Evolutionary conservation across 2,797 vertebrate genomes (phyloP).

Genomic region (Pelodytes ibericus): DNA sequence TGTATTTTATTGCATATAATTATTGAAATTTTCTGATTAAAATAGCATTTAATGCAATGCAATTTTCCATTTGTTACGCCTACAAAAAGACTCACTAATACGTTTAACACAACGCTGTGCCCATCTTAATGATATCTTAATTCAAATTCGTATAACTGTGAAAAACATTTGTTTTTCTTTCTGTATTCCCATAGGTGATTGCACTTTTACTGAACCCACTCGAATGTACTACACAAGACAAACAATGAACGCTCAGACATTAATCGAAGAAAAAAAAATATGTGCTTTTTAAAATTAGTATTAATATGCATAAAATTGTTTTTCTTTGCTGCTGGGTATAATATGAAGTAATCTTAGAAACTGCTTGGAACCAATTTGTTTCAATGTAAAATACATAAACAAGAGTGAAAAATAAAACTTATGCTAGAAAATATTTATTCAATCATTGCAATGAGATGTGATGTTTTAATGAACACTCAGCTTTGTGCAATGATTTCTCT

Average conservation of each 20-base stretch:
- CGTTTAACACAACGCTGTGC: not conserved
- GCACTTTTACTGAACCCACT: constrained; percentile 15
- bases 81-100: not conserved
- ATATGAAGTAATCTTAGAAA: constrained; percentile 13
- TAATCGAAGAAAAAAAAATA: constrained; percentile 28
- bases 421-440: not conserved
- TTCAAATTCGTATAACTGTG: not conserved
- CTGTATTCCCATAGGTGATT: not conserved
- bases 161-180: not conserved
- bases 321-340: constrained; percentile 17
- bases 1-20: too few relatives aligned
- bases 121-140: not conserved
- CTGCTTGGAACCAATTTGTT: constrained; percentile 21
- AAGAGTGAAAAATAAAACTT: constrained; percentile 11
- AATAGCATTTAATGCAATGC: too few relatives aligned
- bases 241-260: constrained; percentile 2
- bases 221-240: not conserved
- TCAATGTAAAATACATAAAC: constrained; percentile 39
- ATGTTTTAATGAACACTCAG: constrained; percentile 32
- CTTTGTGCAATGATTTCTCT: not conserved
- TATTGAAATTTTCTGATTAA: too few relatives aligned
- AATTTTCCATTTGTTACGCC: too few relatives aligned
- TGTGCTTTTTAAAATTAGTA: constrained; percentile 11
- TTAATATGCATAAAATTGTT: constrained; percentile 10
- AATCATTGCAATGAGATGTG: constrained; percentile 5